Conservation (phyloP, 2,888 invertebrate genomes). For the Ennomos quercinarius region DNA sequence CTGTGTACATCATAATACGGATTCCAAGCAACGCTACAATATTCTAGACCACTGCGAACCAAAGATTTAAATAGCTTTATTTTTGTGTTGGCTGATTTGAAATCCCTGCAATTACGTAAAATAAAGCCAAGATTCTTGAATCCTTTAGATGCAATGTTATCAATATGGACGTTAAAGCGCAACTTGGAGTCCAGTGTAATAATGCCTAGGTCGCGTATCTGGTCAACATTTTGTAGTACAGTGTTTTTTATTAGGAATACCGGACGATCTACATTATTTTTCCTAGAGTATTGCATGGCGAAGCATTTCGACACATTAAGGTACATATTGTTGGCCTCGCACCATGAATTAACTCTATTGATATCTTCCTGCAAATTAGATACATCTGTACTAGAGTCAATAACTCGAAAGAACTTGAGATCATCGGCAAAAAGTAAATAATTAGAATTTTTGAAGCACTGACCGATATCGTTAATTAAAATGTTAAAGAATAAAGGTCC, state of each 20-base stretch:
- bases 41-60: neutral
- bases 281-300: no score
- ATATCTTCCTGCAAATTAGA: no score
- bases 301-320: no score
- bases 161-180: neutral
- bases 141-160: neutral
- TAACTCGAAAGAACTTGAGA: neutral
- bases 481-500: constrained; percentile 17
- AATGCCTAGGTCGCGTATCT: neutral
- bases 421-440: constrained; percentile 16
- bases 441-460: neutral
- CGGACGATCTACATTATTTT: no score
- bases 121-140: neutral
- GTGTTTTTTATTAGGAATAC: no score
- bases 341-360: no score
- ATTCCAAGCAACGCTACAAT: neutral
- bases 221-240: neutral
- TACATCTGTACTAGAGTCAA: no score
- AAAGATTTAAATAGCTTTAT: neutral
- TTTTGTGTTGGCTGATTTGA: neutral
- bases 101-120: neutral
- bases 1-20: neutral
- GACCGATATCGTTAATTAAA: no score
- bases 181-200: neutral
- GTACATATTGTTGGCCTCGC: no score